Conservation (phyloP, 30 jellyfish, hydroid and myxozoan genomes). For the Mastigias papua region DNA sequence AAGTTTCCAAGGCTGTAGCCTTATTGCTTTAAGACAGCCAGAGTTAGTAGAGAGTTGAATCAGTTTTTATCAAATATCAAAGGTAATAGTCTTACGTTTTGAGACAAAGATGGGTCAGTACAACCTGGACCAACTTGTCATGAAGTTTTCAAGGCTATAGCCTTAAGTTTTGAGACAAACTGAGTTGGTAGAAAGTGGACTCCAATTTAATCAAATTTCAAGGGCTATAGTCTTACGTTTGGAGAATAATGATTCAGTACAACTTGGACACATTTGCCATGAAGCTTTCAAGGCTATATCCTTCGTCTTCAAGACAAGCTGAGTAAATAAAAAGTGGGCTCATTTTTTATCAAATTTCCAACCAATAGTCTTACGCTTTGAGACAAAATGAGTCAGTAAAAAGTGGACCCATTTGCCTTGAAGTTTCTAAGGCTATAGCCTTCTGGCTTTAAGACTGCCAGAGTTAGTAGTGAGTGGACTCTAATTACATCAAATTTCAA, state of each 20-base stretch:
- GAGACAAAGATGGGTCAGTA: not conserved
- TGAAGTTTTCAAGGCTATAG: too few species aligned
- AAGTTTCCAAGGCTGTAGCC: not conserved
- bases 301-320: not conserved
- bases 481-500: too few species aligned
- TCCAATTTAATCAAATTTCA: too few species aligned
- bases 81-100: not conserved
- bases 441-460: too few species aligned
- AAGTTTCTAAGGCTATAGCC: not conserved
- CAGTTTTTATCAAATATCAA: not conserved
- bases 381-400: not conserved
- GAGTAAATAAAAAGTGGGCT: not conserved
- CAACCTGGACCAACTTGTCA: too few species aligned
- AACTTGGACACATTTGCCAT: not conserved
- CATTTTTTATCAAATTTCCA: not conserved
- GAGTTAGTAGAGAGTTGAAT: not conserved
- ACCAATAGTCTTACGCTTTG: slow-evolving; percentile 1
- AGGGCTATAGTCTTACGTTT: not conserved
- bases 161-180: too few species aligned
- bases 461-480: too few species aligned
- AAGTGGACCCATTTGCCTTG: too few species aligned
- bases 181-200: too few species aligned
- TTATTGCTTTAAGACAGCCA: not conserved
- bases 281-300: not conserved
- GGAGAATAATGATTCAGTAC: not conserved